Base-by-base conservation (phyloP, 2,113 vertebrate genomes). In the Sorex araneus region DNA sequence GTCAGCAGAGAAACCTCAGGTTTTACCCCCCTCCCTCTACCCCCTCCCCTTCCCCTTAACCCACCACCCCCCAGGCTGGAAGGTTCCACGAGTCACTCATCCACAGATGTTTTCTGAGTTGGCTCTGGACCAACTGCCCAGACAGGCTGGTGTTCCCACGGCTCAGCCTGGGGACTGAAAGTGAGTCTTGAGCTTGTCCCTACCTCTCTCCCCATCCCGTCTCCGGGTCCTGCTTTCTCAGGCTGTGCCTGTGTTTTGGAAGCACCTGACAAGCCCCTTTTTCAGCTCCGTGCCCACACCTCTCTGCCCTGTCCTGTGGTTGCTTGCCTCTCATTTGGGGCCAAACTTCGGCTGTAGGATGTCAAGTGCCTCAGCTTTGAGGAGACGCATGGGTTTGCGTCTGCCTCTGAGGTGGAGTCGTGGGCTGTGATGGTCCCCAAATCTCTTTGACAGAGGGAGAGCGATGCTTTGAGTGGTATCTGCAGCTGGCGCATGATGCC, bases 201-300 rank as follows among this genome's bases (percentile, higher is more conserved):
- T 54, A 27, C 25, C 13, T 3, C 5, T 70, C 21, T n/a, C n/a
- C n/a, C 16, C 28, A 88, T 47, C 30, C 71, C 50, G 78, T 6
- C 19, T 60, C 28, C 50, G 60, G 30, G 18, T 34, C n/a, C 60
- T 75, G 13, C 60, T n/a, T 47, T 77, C 47, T 74, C 4, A 25
- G 18, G 85, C 47, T n/a, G 15, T 0, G 0, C 30, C 40, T 18
- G n/a, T 40, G 18, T 45, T 19, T 25, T 19, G 9, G 8, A 0
- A 36, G 30, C 11, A n/a, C 23, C 45, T n/a, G 10, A 66, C 76
- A 21, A 21, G 6, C 43, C 74, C 47, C 30, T 27, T 69, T 82
- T 57, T 36, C 32, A 47, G 67, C 57, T 54, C 36, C 4, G 60
- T 6, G 6, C 10, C 34, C 6, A 8, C 0, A 25, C 57, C 15